phyloP scores from a whole-genome alignment of 1,140 invertebrate species.

The Papilio dardanus region DNA sequence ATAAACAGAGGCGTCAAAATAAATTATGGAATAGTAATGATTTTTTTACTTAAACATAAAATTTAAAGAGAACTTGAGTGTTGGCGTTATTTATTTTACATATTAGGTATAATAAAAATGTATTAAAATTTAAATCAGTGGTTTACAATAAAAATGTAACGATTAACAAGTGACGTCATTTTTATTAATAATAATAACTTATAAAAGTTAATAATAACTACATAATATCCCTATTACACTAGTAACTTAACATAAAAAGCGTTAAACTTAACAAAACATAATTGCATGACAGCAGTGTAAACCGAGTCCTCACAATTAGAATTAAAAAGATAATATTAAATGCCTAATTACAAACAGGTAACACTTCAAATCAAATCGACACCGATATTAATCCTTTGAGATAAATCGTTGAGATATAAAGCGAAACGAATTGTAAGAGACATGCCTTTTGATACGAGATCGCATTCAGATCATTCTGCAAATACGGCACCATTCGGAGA shows the following conservation, averaged over 20 bases:
- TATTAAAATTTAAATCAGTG: conserved; percentile 18
- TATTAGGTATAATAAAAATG: conserved; percentile 2
- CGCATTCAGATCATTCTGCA: conserved; percentile 33
- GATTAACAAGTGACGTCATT: not conserved
- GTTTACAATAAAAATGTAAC: not conserved
- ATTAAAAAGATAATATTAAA: not conserved
- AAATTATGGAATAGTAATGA: conserved; percentile 42
- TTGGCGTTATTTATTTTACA: not conserved
- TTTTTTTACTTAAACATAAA: conserved; percentile 32
- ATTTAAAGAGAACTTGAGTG: conserved; percentile 9
- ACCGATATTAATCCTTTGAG: conserved; percentile 26
- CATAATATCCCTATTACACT: not conserved
- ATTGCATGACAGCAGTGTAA: not conserved
- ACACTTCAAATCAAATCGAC: not conserved
- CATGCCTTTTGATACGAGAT: conserved; percentile 17
- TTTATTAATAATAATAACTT: not conserved
- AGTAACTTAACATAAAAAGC: not conserved
- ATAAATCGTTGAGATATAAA: conserved; percentile 20
- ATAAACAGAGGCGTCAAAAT: conserved; percentile 47
- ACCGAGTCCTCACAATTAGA: not conserved
- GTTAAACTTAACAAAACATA: not conserved
- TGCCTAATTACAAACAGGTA: conserved; percentile 11
- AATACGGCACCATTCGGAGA: conserved; percentile 51
- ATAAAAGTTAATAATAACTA: not conserved
- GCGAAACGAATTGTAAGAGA: conserved; percentile 12